Base-by-base conservation (phyloP, 2,888 invertebrate genomes). In the Perithous albicinctus region DNA sequence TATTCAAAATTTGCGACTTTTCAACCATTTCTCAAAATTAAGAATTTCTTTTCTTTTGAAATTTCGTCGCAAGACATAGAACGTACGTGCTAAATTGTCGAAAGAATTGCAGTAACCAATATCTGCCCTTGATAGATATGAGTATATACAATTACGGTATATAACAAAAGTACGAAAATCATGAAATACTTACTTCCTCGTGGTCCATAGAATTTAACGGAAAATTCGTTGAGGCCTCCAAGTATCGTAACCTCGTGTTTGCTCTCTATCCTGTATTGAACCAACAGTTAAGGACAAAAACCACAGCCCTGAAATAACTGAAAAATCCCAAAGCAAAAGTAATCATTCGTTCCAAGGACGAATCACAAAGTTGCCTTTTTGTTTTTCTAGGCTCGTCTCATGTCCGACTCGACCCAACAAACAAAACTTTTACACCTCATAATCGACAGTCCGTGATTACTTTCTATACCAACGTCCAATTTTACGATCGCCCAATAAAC, bases 201-300 rank as follows among this genome's bases (percentile, higher is more conserved):
- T 72, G 99, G 99, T 80, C 99, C 99, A 93, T 98, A 99, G 94
- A 99, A 99, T 94, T 99, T 99, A 85, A 99, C 99, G 93, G 98
- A 98, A 94, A 99, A 99, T 94, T 99, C 99, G 94, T 99, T 99
- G 83, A 99, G 95, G 73, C 99, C 99, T 79, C 99, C 98, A 84
- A 99, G 94, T 90, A 99, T 98, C 70, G 99, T 99, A 85, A 99
- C 99, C 94, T 99, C 99, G 93, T 99, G 99, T 94, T 99, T 99
- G 93, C 99, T 99, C 94, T 99, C 99, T 93, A 99, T 99, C 91
- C 98, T 98, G 94, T 85, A 78, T 80, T 72, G 56, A 20, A 79
- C 84, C 29, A 12, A 10, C n/a, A 54, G 84, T 86, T 86, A 85
- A 90, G 89, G 87, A 88, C 87, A 83, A 86, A 78, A 23, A 20